A percentile compares a stretch with the other conserved stretches of the same genome.
Evolutionary conservation across 2,113 vertebrate genomes (phyloP).

Genomic region (Megaptera novaeangliae): DNA sequence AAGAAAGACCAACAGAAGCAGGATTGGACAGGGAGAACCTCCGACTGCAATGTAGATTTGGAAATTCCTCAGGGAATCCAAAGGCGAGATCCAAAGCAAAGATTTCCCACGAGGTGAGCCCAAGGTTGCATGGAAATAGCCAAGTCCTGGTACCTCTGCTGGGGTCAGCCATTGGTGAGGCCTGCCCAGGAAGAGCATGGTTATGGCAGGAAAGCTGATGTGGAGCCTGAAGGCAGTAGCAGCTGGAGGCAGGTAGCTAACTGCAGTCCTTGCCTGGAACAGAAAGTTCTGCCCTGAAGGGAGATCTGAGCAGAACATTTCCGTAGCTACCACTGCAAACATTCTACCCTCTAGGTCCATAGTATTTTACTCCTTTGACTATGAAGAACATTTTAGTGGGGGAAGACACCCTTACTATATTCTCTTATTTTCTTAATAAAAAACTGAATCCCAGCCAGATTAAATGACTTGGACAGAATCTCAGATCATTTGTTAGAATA

Average conservation of each 20-base stretch:
- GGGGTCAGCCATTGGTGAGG: neutral
- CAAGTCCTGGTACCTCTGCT: neutral
- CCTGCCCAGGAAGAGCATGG: accelerated
- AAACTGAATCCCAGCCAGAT: neutral
- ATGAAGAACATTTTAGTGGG: neutral
- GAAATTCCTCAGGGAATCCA: neutral
- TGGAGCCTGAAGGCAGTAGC: neutral
- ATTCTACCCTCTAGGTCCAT: neutral
- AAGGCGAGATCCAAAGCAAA: neutral
- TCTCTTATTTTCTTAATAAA: neutral
- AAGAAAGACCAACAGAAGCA: neutral
- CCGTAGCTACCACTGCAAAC: too few relatives aligned
- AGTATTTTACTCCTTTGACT: neutral
- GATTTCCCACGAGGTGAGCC: neutral
- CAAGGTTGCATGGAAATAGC: neutral
- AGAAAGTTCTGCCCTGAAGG: neutral
- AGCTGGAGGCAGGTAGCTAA: neutral
- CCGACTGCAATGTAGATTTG: neutral
- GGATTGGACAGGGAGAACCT: neutral
- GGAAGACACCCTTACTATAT: neutral
- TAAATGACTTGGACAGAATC: neutral
- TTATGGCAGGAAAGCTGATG: neutral
- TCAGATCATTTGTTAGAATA: neutral
- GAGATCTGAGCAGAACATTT: neutral
- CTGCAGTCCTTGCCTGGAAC: neutral